A percentile compares a stretch with the other conserved stretches of the same genome.
These are phyloP conservation scores for Platysteira castanea DNA, from an alignment of 2,113 vertebrate species.

Conservation along the genomic window DNA sequence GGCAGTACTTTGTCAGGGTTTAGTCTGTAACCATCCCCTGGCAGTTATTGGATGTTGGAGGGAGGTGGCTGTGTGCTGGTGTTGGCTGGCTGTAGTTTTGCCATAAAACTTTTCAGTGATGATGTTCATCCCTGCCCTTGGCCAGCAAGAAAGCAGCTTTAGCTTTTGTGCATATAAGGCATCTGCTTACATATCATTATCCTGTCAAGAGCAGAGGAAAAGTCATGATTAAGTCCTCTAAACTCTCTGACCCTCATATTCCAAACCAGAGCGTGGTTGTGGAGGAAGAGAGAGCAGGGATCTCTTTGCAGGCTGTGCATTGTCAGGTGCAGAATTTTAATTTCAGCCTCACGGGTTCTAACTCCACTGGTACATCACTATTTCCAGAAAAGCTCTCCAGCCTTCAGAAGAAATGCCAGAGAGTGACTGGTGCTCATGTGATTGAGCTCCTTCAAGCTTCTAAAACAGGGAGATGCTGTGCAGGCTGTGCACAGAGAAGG, in stretches of 20 bases:
- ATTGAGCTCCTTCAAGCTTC: not conserved
- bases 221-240: not conserved
- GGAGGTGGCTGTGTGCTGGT: not conserved
- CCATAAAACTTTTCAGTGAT: not conserved
- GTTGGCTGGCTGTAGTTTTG: not conserved
- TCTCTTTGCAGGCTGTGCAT: not conserved
- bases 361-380: not conserved
- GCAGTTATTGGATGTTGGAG: not conserved
- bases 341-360: not conserved
- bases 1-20: not conserved
- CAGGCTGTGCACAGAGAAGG: not conserved
- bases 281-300: not conserved
- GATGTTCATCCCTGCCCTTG: not conserved
- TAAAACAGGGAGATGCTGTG: not conserved
- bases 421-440: not conserved
- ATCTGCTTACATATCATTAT: not conserved
- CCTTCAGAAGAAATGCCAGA: not conserved
- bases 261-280: not conserved
- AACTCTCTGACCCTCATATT: not conserved
- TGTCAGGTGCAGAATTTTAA: not conserved
- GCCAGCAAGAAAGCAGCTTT: not conserved
- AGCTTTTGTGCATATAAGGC: conserved; percentile 2
- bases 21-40: not conserved
- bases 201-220: not conserved
- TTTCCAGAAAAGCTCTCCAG: not conserved